Conservation (phyloP, 2,113 vertebrate species). For the Macroglossus sobrinus region DNA sequence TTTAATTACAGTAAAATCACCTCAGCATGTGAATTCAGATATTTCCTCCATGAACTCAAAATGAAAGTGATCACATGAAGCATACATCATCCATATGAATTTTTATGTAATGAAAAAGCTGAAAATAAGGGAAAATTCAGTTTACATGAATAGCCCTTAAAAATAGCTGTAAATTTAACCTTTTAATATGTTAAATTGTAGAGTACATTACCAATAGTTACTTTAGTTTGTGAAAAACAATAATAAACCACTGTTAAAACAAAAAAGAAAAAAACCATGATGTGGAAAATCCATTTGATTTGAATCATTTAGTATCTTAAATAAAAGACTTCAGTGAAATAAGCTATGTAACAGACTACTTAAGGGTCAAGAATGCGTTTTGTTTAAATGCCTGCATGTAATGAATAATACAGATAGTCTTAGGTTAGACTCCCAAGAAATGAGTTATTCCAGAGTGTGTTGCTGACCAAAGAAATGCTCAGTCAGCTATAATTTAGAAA, state of each 20-base stretch:
- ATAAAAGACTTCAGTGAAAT: constrained; percentile 51
- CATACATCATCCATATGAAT: background rate
- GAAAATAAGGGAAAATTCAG: constrained; percentile 26
- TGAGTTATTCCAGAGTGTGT: constrained; percentile 43
- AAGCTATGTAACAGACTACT: constrained; percentile 27
- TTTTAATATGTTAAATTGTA: constrained; percentile 59
- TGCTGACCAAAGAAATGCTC: constrained; percentile 35
- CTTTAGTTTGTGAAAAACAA: constrained; percentile 60
- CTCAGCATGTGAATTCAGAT: background rate
- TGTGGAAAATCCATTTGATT: constrained; percentile 50
- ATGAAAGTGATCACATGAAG: background rate
- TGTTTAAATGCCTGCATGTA: constrained; percentile 24
- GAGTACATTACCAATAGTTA: background rate
- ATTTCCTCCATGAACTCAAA: constrained; percentile 1
- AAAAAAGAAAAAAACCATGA: background rate
- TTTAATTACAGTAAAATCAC: background rate
- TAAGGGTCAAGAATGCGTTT: constrained; percentile 41
- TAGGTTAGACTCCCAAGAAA: constrained; percentile 49
- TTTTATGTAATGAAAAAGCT: constrained; percentile 19
- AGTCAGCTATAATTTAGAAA: constrained; percentile 57
- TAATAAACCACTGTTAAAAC: constrained; percentile 14
- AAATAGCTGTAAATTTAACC: constrained; percentile 59
- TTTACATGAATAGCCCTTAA: constrained; percentile 69
- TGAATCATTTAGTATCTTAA: constrained; percentile 61
- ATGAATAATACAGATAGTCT: constrained; percentile 13